phyloP scores from a whole-genome alignment of 2,888 invertebrate genomes.

The Beris morrisii region DNA sequence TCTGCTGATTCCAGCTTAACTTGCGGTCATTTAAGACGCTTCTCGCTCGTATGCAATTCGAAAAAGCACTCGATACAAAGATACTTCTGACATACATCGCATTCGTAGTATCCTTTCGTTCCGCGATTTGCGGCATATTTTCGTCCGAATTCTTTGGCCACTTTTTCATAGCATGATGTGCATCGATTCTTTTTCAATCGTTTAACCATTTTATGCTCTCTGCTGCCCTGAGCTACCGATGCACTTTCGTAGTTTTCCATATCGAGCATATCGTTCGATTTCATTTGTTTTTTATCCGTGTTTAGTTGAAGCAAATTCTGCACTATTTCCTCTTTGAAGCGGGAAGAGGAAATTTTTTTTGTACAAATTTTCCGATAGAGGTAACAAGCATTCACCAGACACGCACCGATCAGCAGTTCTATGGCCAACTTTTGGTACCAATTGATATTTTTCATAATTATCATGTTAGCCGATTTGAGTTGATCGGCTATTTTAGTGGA shows the following conservation, averaged over 20 bases:
- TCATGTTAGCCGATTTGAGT: not conserved
- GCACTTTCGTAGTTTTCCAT: not conserved
- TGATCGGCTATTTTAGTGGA: slow-evolving; percentile 1
- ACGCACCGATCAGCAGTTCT: slow-evolving; percentile 4
- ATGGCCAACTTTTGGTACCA: slow-evolving; percentile 19
- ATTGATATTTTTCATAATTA: slow-evolving; percentile 18
- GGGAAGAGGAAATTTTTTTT: slow-evolving; percentile 12
- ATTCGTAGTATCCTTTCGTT: slow-evolving; percentile 8
- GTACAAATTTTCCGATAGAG: slow-evolving; percentile 20
- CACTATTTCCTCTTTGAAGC: slow-evolving; percentile 14
- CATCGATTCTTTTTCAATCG: slow-evolving; percentile 6
- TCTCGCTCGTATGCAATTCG: not conserved
- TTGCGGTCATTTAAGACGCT: too few species aligned
- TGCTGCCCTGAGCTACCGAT: too few species aligned
- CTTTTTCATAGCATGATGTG: slow-evolving; percentile 2
- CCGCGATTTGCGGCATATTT: slow-evolving; percentile 6
- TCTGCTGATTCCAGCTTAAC: too few species aligned
- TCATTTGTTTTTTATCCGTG: not conserved
- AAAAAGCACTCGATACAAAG: slow-evolving; percentile 18
- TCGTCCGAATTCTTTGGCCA: slow-evolving; percentile 6
- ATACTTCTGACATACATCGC: not conserved
- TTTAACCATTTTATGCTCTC: not conserved
- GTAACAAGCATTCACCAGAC: slow-evolving; percentile 16
- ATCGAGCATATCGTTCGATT: not conserved
- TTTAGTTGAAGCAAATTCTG: not conserved